Evolutionary conservation across 2,888 invertebrate genomes (phyloP).

Genomic region (Blera fallax): DNA sequence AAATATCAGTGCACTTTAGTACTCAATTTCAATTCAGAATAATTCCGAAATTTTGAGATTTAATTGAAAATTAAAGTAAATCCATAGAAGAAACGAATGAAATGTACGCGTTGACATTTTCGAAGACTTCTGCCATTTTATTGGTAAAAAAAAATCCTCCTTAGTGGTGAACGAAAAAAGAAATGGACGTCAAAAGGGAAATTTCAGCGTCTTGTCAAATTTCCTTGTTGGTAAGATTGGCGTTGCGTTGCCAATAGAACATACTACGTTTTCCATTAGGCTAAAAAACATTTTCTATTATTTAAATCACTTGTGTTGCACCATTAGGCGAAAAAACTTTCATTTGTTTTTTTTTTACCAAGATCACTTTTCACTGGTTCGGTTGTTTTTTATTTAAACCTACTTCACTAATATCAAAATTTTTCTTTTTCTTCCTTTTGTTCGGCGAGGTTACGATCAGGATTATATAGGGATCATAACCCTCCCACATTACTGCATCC

Average conservation of each 20-base stretch:
- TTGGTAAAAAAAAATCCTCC: conserved; percentile 23
- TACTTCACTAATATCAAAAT: no score
- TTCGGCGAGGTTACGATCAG: no score
- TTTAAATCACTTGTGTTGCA: no score
- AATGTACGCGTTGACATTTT: conserved; percentile 67
- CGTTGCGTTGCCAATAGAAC: conserved; percentile 3
- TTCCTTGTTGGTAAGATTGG: neutral
- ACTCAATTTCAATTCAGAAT: conserved; percentile 30
- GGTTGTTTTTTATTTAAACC: no score
- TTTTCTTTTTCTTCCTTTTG: no score
- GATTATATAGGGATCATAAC: no score
- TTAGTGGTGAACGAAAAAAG: conserved; percentile 7
- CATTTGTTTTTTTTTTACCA: no score
- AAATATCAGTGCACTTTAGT: neutral
- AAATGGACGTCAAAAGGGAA: conserved; percentile 56
- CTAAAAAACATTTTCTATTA: no score
- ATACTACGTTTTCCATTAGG: no score
- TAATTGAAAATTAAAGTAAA: conserved; percentile 29
- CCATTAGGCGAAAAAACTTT: no score
- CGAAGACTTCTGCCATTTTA: conserved; percentile 65
- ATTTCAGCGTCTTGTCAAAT: conserved; percentile 41
- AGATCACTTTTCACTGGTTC: no score
- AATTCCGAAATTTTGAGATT: conserved; percentile 4
- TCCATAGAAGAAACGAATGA: conserved; percentile 6
- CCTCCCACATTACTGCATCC: no score